A percentile compares a stretch with the other conserved stretches of the same genome.
phyloP scores from a whole-genome alignment of 2,888 invertebrate species.

The Trichacis sp. region DNA sequence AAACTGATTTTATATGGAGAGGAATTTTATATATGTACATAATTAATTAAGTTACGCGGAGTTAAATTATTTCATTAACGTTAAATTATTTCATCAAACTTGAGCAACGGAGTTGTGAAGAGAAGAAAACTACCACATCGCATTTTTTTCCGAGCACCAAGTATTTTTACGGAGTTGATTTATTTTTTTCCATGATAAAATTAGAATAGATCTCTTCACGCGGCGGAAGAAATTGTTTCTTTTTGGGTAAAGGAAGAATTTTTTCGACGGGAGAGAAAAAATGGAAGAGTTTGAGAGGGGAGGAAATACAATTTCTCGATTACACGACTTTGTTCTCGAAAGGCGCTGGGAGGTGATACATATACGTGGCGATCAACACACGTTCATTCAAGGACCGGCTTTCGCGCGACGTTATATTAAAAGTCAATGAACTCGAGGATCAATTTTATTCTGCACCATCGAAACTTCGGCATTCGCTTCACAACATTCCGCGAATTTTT shows the following conservation, averaged over 20 bases:
- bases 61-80: conserved; percentile 10
- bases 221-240: not conserved
- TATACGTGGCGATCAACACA: conserved; percentile 19
- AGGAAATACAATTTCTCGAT: conserved; percentile 18
- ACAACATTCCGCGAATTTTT: too few relatives aligned
- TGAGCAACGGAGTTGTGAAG: too few relatives aligned
- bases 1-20: conserved; percentile 2
- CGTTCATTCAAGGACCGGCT: conserved; percentile 36
- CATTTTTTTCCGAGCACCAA: too few relatives aligned
- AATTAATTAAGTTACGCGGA: not conserved
- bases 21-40: not conserved
- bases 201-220: not conserved
- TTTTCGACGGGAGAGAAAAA: too few relatives aligned
- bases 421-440: conserved; percentile 36
- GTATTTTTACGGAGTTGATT: not conserved
- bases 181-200: not conserved
- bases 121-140: too few relatives aligned
- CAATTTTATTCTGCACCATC: conserved; percentile 19
- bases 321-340: conserved; percentile 37
- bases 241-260: too few relatives aligned
- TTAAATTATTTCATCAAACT: conserved; percentile 1
- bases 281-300: conserved; percentile 6
- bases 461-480: not conserved
- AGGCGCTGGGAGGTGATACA: conserved; percentile 29
- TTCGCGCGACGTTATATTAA: conserved; percentile 23